phyloP scores from a whole-genome alignment of 2,797 vertebrate genomes.

The Valencia hispanica region DNA sequence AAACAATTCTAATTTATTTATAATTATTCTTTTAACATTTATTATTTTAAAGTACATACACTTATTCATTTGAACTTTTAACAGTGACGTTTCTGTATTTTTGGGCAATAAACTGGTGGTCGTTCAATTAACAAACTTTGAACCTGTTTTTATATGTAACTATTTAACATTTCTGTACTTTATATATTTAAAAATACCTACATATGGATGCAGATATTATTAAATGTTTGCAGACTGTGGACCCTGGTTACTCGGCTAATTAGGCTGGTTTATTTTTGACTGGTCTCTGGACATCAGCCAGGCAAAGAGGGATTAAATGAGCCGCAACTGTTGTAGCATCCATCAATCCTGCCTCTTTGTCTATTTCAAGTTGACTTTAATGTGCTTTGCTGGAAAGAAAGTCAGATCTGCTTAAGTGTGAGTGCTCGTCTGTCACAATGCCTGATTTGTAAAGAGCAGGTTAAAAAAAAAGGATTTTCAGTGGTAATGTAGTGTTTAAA shows the following conservation, averaged over 20 bases:
- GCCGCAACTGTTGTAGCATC: neutral
- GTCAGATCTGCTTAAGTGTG: neutral
- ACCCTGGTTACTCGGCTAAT: neutral
- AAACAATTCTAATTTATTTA: neutral
- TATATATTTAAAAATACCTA: neutral
- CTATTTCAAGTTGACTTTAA: slow-evolving; percentile 5
- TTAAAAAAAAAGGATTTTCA: neutral
- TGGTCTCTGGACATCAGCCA: slow-evolving; percentile 2
- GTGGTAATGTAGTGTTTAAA: neutral
- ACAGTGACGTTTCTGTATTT: neutral
- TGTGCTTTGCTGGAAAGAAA: slow-evolving; percentile 5
- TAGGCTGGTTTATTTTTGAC: slow-evolving; percentile 6
- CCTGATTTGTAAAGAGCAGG: neutral
- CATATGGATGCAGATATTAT: neutral
- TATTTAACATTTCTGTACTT: neutral
- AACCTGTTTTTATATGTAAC: neutral
- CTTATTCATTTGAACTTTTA: neutral
- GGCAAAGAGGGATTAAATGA: slow-evolving; percentile 5
- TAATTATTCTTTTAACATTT: neutral
- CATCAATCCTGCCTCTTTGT: neutral
- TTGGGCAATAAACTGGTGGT: neutral
- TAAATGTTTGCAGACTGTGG: neutral
- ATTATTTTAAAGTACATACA: neutral
- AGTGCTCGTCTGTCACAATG: neutral
- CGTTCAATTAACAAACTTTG: neutral